These are phyloP conservation scores for Nothocercus julius DNA, from an alignment of 2,113 vertebrate species.

Conservation along the genomic window DNA sequence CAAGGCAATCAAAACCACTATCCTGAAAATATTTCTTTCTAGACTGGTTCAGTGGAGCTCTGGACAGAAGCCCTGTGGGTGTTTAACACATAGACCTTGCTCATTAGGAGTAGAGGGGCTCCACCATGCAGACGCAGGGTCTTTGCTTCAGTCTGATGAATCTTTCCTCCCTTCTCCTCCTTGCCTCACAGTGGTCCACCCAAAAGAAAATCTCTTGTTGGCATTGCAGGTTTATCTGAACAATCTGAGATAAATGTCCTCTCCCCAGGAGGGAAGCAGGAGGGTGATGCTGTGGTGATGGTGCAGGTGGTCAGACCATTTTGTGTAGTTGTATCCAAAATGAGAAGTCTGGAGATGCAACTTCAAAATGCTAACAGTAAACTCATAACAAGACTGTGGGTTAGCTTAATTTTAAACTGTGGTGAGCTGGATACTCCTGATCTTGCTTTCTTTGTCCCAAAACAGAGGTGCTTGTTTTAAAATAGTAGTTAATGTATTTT, in stretches of 20 bases:
- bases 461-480: neutral
- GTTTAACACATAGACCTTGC: neutral
- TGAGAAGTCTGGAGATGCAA: fast-evolving
- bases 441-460: neutral
- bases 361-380: neutral
- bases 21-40: neutral
- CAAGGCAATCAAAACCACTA: neutral
- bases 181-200: neutral
- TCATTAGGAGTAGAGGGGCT: neutral
- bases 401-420: neutral
- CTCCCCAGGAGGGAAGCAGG: neutral
- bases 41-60: neutral
- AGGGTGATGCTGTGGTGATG: neutral
- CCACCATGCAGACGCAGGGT: no score
- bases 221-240: neutral
- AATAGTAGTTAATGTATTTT: neutral
- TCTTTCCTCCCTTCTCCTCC: neutral
- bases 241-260: neutral
- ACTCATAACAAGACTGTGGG: neutral
- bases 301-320: no score
- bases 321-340: neutral
- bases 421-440: neutral
- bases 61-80: fast-evolving
- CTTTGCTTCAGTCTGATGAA: neutral
- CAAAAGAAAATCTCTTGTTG: neutral